phyloP scores from a whole-genome alignment of 2,888 invertebrate genomes.

The Fragum whitleyi region DNA sequence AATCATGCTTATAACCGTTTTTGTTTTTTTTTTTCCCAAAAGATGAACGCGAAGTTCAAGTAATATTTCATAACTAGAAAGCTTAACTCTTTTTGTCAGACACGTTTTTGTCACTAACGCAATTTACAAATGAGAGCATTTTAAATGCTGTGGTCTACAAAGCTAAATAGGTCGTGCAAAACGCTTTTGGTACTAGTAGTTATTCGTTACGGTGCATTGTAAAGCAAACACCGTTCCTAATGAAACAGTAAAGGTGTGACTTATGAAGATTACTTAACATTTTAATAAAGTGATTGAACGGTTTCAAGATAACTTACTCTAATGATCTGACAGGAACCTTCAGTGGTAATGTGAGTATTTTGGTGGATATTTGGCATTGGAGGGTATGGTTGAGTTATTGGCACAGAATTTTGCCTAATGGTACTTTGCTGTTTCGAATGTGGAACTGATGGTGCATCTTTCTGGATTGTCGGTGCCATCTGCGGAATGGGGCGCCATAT shows the following conservation, averaged over 20 bases:
- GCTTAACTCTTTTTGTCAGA: no score
- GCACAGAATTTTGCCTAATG: not conserved
- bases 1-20: not conserved
- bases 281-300: no score
- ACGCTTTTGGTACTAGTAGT: no score
- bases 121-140: no score
- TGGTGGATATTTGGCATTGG: not conserved
- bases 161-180: no score
- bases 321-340: not conserved
- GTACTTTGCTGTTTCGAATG: not conserved
- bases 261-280: no score
- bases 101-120: no score
- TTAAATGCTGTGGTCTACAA: no score
- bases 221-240: no score
- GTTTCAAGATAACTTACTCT: no score
- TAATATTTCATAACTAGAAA: not conserved
- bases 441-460: not conserved
- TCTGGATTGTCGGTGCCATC: conserved; percentile 26
- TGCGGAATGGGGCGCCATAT: conserved; percentile 55
- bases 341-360: not conserved
- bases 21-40: not conserved
- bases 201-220: no score
- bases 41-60: not conserved
- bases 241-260: no score
- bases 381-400: not conserved